Evolutionary conservation across 2,888 invertebrate species (phyloP).

Genomic region (Amaurobius ferox): DNA sequence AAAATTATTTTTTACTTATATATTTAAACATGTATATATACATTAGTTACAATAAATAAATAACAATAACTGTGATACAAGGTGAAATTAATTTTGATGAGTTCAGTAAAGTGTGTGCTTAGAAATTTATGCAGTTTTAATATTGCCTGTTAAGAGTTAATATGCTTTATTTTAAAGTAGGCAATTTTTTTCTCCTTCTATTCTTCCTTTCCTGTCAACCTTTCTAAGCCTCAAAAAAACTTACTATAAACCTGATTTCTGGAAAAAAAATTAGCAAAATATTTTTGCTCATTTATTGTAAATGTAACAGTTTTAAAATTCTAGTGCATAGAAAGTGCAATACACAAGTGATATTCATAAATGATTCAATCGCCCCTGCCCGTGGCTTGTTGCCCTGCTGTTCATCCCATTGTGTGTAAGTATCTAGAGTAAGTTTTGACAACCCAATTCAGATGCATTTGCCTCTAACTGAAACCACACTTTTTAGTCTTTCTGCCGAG

Average conservation of each 20-base stretch:
- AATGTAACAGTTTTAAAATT: constrained; percentile 63
- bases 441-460: constrained; percentile 20
- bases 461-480: constrained; percentile 20
- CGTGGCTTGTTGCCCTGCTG: neutral
- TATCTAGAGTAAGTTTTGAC: constrained; percentile 55
- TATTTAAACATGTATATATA: too few species aligned
- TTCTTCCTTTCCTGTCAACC: neutral
- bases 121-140: too few species aligned
- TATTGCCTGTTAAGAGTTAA: neutral
- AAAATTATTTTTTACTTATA: too few species aligned
- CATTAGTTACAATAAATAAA: too few species aligned
- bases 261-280: neutral
- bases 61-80: too few species aligned
- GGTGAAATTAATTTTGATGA: too few species aligned
- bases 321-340: constrained; percentile 51
- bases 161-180: neutral
- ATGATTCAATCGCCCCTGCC: constrained; percentile 9
- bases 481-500: constrained; percentile 30
- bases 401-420: constrained; percentile 26
- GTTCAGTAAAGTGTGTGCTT: too few species aligned
- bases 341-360: constrained; percentile 24
- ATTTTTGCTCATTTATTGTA: constrained; percentile 21
- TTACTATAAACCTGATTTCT: too few species aligned
- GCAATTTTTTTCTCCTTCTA: neutral
- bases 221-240: neutral